These are phyloP conservation scores for Xenopus laevis DNA, from an alignment of 2,113 vertebrate genomes.

Conservation along the genomic window DNA sequence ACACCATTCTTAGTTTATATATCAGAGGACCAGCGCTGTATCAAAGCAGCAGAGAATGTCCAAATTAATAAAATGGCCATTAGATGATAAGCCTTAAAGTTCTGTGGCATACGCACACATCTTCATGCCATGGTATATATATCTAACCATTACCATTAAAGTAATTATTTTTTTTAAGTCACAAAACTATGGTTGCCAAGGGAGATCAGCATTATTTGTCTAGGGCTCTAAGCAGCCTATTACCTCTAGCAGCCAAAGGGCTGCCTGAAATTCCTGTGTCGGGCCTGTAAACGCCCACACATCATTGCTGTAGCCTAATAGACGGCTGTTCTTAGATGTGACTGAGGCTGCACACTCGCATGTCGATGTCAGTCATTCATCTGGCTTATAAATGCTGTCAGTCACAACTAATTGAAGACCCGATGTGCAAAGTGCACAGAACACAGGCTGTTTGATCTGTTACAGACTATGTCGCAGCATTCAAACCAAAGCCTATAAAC, in stretches of 20 bases:
- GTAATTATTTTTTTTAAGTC: too few species aligned
- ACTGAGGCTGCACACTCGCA: conserved; percentile 1
- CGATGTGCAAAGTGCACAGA: conserved; percentile 24
- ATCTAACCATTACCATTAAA: too few species aligned
- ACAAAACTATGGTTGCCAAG: not conserved
- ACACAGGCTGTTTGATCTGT: conserved; percentile 17
- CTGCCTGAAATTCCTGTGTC: not conserved
- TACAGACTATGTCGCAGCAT: conserved; percentile 5
- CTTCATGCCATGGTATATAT: not conserved
- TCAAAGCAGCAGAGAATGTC: too few species aligned
- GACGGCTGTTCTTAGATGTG: not conserved
- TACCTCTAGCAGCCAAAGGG: not conserved
- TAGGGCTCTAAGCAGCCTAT: not conserved
- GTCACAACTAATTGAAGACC: conserved; percentile 33
- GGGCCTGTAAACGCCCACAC: conserved; percentile 9
- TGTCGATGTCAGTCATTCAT: conserved; percentile 12
- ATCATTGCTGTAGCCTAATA: conserved; percentile 12
- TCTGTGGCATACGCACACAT: too few species aligned
- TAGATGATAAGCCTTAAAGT: too few species aligned
- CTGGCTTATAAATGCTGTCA: conserved; percentile 20
- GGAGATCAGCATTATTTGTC: not conserved
- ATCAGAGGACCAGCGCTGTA: too few species aligned
- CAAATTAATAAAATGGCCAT: too few species aligned
- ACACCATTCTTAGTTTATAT: too few species aligned
- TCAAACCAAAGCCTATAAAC: conserved; percentile 10